Base-by-base conservation (phyloP, 2,797 vertebrate species). In the Fundulus diaphanus region DNA sequence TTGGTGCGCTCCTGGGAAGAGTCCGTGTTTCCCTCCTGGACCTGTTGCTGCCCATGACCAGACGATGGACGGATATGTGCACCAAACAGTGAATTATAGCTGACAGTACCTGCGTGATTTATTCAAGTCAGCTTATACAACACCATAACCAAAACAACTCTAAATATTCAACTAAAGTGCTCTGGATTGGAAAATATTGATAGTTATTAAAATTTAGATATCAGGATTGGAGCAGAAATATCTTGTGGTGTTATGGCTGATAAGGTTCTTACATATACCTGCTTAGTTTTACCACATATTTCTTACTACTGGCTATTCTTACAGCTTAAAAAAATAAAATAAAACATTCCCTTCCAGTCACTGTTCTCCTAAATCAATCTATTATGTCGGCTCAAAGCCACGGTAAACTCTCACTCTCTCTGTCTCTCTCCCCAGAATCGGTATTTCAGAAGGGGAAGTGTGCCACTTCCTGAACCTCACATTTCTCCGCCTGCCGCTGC, bases 381-480 rank as follows among this genome's bases (percentile, higher is more conserved):
- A 65, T 70, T 33, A 31, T 40, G 81, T 74, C 85, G 78, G 48
- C 27, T 42, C 69, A 61, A 68, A 74, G 61, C 66, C 76, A 73
- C 79, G 46, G 86, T 82, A 61, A 68, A 81, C 72, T 78, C 61
- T 77, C 33, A 67, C 72, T 73, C 80, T 66, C 71, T 65, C 70
- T 72, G 79, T 52, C 69, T 49, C 49, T 77, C 66, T 69, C 68
- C 24, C 20, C 22, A 65, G 61, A 65, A 65, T 65, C 82, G 72
- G 81, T 80, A 72, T 89, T 89, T 88, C 79, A 83, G 83, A 73
- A 57, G 22, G 48, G 75, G 81, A 71, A 79, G 77, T 77, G 70
- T 77, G 88, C 89, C 86, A 93, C 90, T 90, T 88, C 81, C 84
- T 87, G 80, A 82, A 90, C 92, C 88, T 93, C 80, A 59, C 92